Conservation (phyloP, 2,113 vertebrate genomes). For the Mastomys natalensis region DNA sequence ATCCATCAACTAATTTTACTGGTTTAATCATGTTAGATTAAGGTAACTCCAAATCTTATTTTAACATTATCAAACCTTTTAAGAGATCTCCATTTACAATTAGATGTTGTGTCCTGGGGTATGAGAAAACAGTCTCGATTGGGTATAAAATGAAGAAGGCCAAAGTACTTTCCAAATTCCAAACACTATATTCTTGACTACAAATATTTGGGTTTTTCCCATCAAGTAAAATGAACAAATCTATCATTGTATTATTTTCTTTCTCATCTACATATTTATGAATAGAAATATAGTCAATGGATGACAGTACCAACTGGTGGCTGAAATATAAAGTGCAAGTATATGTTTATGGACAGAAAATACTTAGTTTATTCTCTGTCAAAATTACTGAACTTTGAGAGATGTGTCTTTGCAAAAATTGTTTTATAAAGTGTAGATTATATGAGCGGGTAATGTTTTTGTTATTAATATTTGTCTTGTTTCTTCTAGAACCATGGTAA, state of each 20-base stretch:
- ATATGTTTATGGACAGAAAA: constrained; percentile 7
- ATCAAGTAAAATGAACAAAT: not conserved
- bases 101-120: not conserved
- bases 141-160: not conserved
- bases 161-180: not conserved
- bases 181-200: not conserved
- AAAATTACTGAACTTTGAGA: not conserved
- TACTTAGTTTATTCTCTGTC: not conserved
- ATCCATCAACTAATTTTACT: not conserved
- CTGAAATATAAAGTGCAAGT: not conserved
- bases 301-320: not conserved
- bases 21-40: not conserved
- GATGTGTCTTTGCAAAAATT: not conserved
- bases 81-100: not conserved
- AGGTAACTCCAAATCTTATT: not conserved
- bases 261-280: not conserved
- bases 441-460: constrained; percentile 29
- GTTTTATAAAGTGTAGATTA: not conserved
- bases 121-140: not conserved
- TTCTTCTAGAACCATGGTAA: not conserved
- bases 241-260: not conserved
- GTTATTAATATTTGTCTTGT: constrained; percentile 42
- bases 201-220: not conserved
- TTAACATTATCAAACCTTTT: not conserved
- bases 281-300: not conserved